Percentiles rank a stretch among this genome's conserved stretches.
Conservation (phyloP, 2,797 vertebrate species). For the Pteropus rufus region DNA sequence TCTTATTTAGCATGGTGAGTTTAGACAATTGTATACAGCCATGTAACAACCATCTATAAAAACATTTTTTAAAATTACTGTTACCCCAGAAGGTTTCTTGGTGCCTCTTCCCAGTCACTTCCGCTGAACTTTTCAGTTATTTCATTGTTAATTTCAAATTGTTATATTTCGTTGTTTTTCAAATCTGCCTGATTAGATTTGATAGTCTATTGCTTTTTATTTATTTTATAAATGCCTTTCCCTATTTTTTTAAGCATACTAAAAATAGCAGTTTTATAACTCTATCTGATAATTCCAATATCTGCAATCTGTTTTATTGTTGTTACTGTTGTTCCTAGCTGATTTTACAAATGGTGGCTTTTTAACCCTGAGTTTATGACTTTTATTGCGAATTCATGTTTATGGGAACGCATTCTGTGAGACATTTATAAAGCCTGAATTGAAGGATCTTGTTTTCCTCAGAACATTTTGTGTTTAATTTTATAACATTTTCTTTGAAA, state of each 20-base stretch:
- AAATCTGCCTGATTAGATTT: not conserved
- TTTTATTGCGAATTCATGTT: not conserved
- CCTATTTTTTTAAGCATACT: not conserved
- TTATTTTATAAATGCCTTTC: constrained; percentile 19
- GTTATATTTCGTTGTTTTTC: not conserved
- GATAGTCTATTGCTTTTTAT: not conserved
- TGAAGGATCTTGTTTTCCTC: not conserved
- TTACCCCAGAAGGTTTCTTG: not conserved
- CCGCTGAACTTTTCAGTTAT: not conserved
- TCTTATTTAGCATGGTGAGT: not conserved
- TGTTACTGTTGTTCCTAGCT: not conserved
- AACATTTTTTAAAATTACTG: not conserved
- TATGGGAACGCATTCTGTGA: not conserved
- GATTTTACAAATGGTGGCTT: not conserved
- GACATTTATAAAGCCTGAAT: not conserved
- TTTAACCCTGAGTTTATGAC: not conserved
- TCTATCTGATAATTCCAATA: not conserved
- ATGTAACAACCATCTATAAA: not conserved
- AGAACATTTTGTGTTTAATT: not conserved
- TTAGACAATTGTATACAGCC: not conserved
- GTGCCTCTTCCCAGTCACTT: not conserved
- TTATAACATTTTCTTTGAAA: not conserved
- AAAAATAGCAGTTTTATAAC: not conserved
- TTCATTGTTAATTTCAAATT: not conserved
- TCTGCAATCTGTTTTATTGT: not conserved